Base-by-base conservation (phyloP, 2,888 invertebrate genomes). In the Parelbella ahira region DNA sequence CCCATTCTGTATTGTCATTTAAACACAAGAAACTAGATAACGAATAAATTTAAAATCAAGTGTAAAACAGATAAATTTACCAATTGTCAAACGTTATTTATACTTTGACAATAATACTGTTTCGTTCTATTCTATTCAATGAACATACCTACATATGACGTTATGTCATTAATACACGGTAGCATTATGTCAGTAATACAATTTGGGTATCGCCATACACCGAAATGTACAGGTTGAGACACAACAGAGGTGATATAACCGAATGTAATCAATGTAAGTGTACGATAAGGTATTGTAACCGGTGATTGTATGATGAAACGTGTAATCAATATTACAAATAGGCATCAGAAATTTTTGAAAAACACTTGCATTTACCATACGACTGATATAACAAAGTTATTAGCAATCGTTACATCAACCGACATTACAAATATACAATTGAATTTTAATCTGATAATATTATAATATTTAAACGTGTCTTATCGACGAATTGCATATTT, bases 401-500 rank as follows among this genome's bases (percentile, higher is more conserved):
- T 47, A 44, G 48, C 43, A 48, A 49, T 50, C 34, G 13, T 48
- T 48, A 34, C 49, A 44, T 45, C 36, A 44, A 41, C 15, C 24
- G 41, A 41, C 43, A 21, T 36, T 37, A 44, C 36, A 44, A 50
- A 50, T 47, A 44, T 48, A 37, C 38, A 44, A 13, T 13, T 41
- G 11, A 11, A 21, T 41, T 33, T 25, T 20, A 15, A 28, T 34
- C 9, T 39, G 41, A 48, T 53, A 54, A 54, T 43, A 53, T 15
- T 15, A 15, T 15, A 4, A 15, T 4, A 15, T 15, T 15, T 15
- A 15, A 15, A 63, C 70, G 70, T 68, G 68, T 33, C 47, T 13
- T 58, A 61, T 56, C 52, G 33, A 10, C 20, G 30, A 23, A 49
- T 46, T 42, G 30, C 36, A 44, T 53, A 58, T 54, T 39, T 39